These are phyloP conservation scores for Melipona quadrifasciata DNA, from an alignment of 1,140 invertebrate genomes.

Conservation along the genomic window DNA sequence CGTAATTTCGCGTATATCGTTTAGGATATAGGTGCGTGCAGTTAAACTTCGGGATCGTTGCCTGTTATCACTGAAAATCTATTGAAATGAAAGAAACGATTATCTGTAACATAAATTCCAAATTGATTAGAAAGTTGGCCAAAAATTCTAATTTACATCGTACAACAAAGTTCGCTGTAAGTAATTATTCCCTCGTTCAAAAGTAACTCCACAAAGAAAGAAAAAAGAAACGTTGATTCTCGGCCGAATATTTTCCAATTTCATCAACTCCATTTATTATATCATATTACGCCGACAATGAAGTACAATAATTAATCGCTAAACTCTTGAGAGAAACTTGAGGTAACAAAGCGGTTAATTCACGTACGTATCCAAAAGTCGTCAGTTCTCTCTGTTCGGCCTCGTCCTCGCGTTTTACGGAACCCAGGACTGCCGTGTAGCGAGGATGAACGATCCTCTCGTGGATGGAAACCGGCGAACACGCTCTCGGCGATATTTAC, in stretches of 20 bases:
- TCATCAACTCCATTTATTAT: not conserved
- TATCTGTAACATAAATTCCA: not conserved
- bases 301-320: not conserved
- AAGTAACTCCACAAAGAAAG: not conserved
- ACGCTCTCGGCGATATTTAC: constrained; percentile 51
- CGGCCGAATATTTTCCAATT: not conserved
- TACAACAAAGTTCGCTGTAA: not conserved
- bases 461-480: not conserved
- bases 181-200: not conserved
- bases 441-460: not conserved
- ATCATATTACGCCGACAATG: not conserved
- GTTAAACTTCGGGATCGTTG: not conserved
- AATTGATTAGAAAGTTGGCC: not conserved
- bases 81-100: too few relatives aligned
- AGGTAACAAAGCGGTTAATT: constrained; percentile 18
- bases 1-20: not conserved
- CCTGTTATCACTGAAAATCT: too few relatives aligned
- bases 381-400: not conserved
- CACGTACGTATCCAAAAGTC: not conserved
- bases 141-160: not conserved
- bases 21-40: not conserved
- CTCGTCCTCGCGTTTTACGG: too few relatives aligned
- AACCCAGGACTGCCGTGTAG: not conserved
- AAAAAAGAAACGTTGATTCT: not conserved
- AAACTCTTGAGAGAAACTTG: not conserved